A percentile compares a stretch with the other conserved stretches of the same genome.
These are phyloP conservation scores for Zapus hudsonius DNA, from an alignment of 2,113 vertebrate species.

Conservation along the genomic window DNA sequence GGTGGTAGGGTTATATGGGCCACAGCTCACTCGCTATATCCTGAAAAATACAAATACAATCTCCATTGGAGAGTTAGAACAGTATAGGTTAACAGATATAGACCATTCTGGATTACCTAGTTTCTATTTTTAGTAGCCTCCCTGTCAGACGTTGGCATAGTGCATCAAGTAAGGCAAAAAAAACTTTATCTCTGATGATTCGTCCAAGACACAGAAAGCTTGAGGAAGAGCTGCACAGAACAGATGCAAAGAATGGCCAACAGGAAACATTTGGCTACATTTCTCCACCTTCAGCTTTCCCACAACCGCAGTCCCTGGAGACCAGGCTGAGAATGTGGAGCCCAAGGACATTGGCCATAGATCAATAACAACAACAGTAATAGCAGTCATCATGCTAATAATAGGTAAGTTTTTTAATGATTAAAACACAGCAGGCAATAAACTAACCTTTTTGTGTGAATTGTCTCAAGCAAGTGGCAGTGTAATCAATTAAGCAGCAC, in stretches of 20 bases:
- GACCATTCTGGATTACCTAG: no score
- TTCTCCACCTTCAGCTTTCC: not conserved
- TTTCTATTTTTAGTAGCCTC: no score
- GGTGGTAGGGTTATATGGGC: no score
- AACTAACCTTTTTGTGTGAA: not conserved
- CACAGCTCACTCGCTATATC: no score
- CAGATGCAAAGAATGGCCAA: not conserved
- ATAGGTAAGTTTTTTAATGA: not conserved
- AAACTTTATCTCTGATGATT: no score
- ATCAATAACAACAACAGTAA: not conserved
- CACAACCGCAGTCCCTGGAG: not conserved
- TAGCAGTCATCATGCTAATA: not conserved
- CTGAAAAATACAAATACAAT: no score
- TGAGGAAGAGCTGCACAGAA: not conserved
- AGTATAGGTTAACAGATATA: no score
- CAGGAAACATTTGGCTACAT: no score
- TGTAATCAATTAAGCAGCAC: conserved; percentile 23
- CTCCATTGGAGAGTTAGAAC: no score
- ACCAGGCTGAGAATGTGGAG: not conserved
- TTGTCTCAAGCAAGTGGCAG: not conserved
- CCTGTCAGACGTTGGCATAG: no score
- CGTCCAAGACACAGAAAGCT: not conserved
- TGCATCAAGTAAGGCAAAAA: no score
- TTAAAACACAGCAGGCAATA: not conserved
- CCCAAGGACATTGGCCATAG: not conserved